Evolutionary conservation across 2,113 vertebrate genomes (phyloP), one percentile per base, ranked within the genome.

Genomic region (Oryzias curvinotus): DNA sequence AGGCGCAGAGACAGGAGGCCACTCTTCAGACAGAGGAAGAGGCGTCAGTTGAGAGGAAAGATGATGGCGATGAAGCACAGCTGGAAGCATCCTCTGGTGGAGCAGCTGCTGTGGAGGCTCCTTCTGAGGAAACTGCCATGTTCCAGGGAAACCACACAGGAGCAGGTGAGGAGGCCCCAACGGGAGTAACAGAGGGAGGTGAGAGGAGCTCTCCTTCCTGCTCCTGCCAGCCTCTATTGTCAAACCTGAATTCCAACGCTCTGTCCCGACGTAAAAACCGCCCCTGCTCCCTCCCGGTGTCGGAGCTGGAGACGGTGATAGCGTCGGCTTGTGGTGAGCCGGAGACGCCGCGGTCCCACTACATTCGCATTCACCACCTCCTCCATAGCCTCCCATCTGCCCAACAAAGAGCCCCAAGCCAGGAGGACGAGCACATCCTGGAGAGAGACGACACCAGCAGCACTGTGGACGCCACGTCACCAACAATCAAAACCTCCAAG

Each of bases 331-430:
- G 96, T 0, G 94, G 94, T 0, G 95, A 98, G 28, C 95, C 96
- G 0, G 97, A 98, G 83, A 99, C 96, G 0, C 97, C 97, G 0
- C 91, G 96, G 4, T 96, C 97, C 0, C 97, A 99, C 84, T 99
- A 99, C 88, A 96, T 99, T 61, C 92, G 95, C 15, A 95, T 99
- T 62, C 97, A 99, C 85, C 95, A 96, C 63, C 91, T 99, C 48
- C 93, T 99, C 7, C 96, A 99, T 91, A 98, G 96, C 61, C 82
- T 99, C 69, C 96, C 97, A 7, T 95, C 94, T 0, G 94, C 95
- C 14, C 93, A 94, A 5, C 91, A 92, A 12, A 87, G 92, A 30
- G 75, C 88, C 1, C 75, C 73, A 43, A 87, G 85, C 71, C 85
- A 90, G 62, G 90, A 91, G 25, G 83, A 86, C n/a, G 87, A 83